Conservation (phyloP, 23 tunicate species). For the Styela clava region DNA sequence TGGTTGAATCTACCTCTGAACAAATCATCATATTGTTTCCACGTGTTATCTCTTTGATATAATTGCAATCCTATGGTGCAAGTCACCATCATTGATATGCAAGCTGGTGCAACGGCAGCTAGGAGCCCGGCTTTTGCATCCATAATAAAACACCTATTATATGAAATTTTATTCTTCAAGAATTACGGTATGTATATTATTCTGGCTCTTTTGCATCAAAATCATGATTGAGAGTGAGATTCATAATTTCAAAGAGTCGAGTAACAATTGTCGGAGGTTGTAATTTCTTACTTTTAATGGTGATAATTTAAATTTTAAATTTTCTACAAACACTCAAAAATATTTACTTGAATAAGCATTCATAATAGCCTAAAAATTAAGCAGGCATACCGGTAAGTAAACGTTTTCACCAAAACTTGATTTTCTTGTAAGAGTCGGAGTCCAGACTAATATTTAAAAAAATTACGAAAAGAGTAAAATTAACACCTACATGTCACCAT, state of each 20-base stretch:
- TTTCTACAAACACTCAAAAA: too few species aligned
- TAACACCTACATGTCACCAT: slow-evolving; percentile 75
- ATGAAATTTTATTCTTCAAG: too few species aligned
- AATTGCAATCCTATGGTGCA: slow-evolving; percentile 34
- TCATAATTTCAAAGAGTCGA: neutral
- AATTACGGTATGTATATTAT: too few species aligned
- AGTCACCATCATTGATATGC: slow-evolving; percentile 35
- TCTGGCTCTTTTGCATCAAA: neutral
- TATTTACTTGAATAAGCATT: too few species aligned
- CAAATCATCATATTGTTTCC: slow-evolving; percentile 77
- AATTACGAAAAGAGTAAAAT: neutral
- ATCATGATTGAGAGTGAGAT: neutral
- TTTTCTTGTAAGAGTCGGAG: too few species aligned
- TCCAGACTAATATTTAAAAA: too few species aligned
- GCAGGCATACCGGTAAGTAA: too few species aligned
- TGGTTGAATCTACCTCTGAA: slow-evolving; percentile 64
- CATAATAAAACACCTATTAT: slow-evolving; percentile 58
- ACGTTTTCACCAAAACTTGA: too few species aligned
- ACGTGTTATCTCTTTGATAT: slow-evolving; percentile 49
- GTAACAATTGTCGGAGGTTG: neutral
- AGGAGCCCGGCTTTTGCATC: slow-evolving; percentile 56
- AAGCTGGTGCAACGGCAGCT: slow-evolving; percentile 62
- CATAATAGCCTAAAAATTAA: too few species aligned
- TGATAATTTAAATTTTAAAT: too few species aligned
- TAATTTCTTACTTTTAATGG: too few species aligned